Conservation (phyloP, 2,888 invertebrate species). For the Volucella inanis region DNA sequence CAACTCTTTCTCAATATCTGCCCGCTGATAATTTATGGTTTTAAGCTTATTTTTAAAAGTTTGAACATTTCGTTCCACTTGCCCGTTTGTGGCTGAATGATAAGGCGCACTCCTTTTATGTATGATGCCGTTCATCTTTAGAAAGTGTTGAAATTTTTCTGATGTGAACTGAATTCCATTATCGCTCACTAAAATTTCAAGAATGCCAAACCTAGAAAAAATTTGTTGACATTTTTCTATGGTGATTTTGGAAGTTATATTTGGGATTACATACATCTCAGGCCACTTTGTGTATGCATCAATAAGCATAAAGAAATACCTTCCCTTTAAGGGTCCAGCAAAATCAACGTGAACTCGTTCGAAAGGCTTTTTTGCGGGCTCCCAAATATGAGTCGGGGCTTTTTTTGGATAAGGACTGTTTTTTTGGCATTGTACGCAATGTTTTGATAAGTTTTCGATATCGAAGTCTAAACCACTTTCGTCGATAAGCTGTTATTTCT, state of each 20-base stretch:
- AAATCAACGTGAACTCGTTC: conserved; percentile 74
- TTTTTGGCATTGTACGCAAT: conserved; percentile 34
- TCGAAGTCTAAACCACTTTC: conserved; percentile 61
- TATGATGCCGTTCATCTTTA: conserved; percentile 34
- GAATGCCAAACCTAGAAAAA: conserved; percentile 31
- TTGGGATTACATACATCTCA: conserved; percentile 77
- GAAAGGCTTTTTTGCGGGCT: conserved; percentile 67
- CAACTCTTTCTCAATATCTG: too few species aligned
- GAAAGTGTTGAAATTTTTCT: conserved; percentile 26
- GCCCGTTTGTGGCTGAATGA: conserved; percentile 38
- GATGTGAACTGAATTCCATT: conserved; percentile 26
- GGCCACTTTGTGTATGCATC: conserved; percentile 82
- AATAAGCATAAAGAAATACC: conserved; percentile 78
- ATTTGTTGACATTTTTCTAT: conserved; percentile 38
- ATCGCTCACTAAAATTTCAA: conserved; percentile 17
- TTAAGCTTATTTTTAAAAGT: conserved; percentile 32
- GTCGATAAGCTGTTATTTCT: too few species aligned
- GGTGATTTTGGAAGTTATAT: conserved; percentile 35
- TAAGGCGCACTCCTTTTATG: conserved; percentile 21
- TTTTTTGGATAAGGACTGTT: conserved; percentile 45
- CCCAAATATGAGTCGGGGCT: conserved; percentile 55
- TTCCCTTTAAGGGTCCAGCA: conserved; percentile 57
- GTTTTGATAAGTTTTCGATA: conserved; percentile 66
- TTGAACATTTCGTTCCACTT: conserved; percentile 27
- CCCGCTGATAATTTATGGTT: too few species aligned